Evolutionary conservation across 2,797 vertebrate genomes (phyloP).

Genomic region (Characodon lateralis): DNA sequence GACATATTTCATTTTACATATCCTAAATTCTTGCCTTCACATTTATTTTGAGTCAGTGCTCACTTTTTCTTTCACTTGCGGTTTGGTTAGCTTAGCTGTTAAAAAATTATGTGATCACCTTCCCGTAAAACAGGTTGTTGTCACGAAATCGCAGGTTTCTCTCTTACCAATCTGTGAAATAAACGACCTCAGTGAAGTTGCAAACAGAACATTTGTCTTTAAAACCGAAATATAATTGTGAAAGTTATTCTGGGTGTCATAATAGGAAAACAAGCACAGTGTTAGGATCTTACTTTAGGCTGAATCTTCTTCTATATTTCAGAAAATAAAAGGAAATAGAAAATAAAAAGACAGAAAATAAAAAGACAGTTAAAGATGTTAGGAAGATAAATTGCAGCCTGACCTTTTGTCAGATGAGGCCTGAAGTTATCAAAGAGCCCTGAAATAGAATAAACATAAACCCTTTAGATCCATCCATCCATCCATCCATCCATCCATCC

Average conservation of each 20-base stretch:
- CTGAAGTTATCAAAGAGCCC: background rate
- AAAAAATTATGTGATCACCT: background rate
- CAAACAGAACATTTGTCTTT: background rate
- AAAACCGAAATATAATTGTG: background rate
- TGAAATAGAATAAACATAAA: background rate
- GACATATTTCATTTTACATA: background rate
- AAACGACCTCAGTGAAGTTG: background rate
- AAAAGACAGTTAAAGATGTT: background rate
- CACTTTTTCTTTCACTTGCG: constrained; percentile 14
- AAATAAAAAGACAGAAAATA: too few relatives aligned
- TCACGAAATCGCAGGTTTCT: constrained; percentile 5
- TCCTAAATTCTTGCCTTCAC: background rate
- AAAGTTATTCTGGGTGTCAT: background rate
- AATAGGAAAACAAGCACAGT: background rate
- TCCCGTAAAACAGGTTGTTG: background rate
- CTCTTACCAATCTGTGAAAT: background rate
- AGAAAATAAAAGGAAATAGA: background rate
- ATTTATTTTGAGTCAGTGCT: constrained; percentile 11
- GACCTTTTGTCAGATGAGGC: background rate
- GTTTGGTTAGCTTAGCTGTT: constrained; percentile 8
- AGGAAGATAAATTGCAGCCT: background rate
- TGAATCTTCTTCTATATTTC: background rate
- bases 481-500: background rate
- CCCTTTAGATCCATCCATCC: background rate
- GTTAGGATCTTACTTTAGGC: background rate